These are phyloP conservation scores for Hypotaenidia philippensis DNA, from an alignment of 2,797 vertebrate species.

Conservation along the genomic window DNA sequence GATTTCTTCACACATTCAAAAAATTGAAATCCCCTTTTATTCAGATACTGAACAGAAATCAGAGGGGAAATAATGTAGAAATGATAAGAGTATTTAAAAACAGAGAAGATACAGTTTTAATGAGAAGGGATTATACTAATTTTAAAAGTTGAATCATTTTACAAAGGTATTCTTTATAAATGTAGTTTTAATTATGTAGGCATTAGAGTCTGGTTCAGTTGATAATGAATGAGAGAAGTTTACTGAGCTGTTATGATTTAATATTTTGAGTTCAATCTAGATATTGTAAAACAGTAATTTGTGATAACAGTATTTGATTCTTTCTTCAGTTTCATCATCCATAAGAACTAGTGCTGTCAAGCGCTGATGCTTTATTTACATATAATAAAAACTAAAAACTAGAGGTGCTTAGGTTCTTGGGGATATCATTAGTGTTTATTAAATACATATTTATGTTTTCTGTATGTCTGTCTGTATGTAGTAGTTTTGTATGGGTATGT, in stretches of 20 bases:
- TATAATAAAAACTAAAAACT: not conserved
- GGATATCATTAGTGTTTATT: slow-evolving; percentile 1
- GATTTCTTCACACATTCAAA: slow-evolving; percentile 35
- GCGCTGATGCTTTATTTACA: not conserved
- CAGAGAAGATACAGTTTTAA: not conserved
- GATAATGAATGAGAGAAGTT: slow-evolving; percentile 17
- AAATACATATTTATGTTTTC: not conserved
- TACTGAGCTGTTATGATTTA: slow-evolving; percentile 50
- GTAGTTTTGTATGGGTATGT: not conserved
- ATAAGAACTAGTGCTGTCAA: not conserved
- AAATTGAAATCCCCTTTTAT: slow-evolving; percentile 3
- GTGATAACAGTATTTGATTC: not conserved
- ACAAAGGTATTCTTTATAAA: not conserved
- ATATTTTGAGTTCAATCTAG: not conserved
- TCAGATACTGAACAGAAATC: not conserved
- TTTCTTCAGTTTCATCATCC: not conserved
- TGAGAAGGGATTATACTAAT: not conserved
- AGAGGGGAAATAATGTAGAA: not conserved
- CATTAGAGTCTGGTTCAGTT: slow-evolving; percentile 44
- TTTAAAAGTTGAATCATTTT: slow-evolving; percentile 15
- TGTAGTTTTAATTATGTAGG: not conserved
- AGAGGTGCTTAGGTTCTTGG: not conserved
- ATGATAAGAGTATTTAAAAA: not conserved
- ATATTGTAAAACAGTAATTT: not conserved
- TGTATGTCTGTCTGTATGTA: not conserved